Conservation (phyloP, 2,888 invertebrate species). For the Andrena minutula region DNA sequence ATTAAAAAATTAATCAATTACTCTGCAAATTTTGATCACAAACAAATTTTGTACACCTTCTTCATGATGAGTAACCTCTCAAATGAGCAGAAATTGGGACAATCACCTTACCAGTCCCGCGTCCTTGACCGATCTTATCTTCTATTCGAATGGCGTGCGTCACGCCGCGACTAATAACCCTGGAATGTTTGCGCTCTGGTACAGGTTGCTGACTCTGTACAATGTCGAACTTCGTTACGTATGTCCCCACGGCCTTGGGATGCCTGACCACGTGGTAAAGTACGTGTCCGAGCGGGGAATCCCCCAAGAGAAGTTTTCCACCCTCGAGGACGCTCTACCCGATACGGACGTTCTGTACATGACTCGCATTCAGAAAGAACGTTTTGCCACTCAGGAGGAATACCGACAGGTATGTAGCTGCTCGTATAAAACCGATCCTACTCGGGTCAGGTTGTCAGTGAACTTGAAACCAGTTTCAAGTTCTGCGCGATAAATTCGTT, state of each 20-base stretch:
- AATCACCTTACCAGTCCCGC: too few species aligned
- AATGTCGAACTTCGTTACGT: slow-evolving; percentile 97
- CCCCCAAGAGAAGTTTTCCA: slow-evolving; percentile 90
- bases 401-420: slow-evolving; percentile 90
- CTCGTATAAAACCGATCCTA: neutral
- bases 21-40: too few species aligned
- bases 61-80: too few species aligned
- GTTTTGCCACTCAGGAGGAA: slow-evolving; percentile 93
- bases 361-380: slow-evolving; percentile 98
- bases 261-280: slow-evolving; percentile 95
- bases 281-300: slow-evolving; percentile 93
- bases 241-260: slow-evolving; percentile 93
- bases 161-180: too few species aligned
- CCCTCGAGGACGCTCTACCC: slow-evolving; percentile 93
- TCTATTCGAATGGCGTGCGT: neutral
- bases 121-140: neutral
- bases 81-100: too few species aligned
- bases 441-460: neutral
- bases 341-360: slow-evolving; percentile 99
- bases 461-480: slow-evolving; percentile 5
- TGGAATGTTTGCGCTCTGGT: neutral
- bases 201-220: slow-evolving; percentile 94
- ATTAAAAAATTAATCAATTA: too few species aligned
- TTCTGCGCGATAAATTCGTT: neutral
- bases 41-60: too few species aligned